Base-by-base conservation (phyloP, 2,113 vertebrate species). In the Ornithorhynchus anatinus region DNA sequence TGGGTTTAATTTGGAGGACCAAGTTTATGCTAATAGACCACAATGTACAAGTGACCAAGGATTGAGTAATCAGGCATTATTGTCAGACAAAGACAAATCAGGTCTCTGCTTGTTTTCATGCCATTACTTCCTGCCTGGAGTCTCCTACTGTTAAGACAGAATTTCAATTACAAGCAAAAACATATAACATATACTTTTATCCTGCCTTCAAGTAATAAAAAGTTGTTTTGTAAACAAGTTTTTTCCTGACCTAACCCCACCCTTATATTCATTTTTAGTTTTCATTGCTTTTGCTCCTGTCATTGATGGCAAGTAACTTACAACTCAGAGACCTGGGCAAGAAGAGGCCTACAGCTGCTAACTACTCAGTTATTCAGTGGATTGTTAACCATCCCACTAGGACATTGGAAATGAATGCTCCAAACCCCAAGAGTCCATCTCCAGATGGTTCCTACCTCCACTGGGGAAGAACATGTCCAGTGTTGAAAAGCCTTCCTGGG, bases 151-250 rank as follows among this genome's bases (percentile, higher is more conserved):
- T 9, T 63, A 8, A 45, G 42, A 38, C 1, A 53, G 37, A 50
- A 85, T 84, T 82, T 85, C 59, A 75, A 20, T 72, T 64, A 37
- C 0, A 5, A 56, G 39, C 23, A 64, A 65, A 76, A 86, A 79
- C 25, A 50, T 51, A 23, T 39, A 75, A 12, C 3, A 11, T n/a
- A n/a, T n/a, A n/a, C n/a, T n/a, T n/a, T n/a, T n/a, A n/a, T 0
- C 69, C 75, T 85, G 63, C 51, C 79, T 86, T 84, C n/a, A 33
- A 71, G 72, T 86, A 82, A 82, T 73, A 50, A 59, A 84, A 86
- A 82, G 48, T 79, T 32, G 16, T 27, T 80, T 72, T 80, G 36
- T 60, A 60, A 69, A 70, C 45, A 53, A 50, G 29, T 7, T 5
- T 23, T 7, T 5, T 23, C 53, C 33, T 45, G 77, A 65, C 23